These are phyloP conservation scores for Hoplodrina blanda DNA, from an alignment of 2,888 invertebrate species.

Conservation along the genomic window DNA sequence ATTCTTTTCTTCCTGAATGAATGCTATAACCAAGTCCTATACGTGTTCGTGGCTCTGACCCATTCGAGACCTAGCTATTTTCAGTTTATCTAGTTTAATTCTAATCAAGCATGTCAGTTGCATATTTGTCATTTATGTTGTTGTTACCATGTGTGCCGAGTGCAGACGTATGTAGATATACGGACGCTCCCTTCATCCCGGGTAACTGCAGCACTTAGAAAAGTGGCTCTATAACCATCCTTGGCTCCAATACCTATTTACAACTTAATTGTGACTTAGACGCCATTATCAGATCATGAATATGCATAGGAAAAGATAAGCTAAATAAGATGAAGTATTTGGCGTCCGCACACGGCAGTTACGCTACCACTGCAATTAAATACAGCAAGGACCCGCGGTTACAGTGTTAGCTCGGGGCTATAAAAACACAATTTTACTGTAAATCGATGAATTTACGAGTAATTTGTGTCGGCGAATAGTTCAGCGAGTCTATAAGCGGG, in stretches of 20 bases:
- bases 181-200: slow-evolving; percentile 47
- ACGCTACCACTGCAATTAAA: slow-evolving; percentile 76
- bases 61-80: neutral
- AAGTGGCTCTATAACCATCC: slow-evolving; percentile 68
- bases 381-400: slow-evolving; percentile 74
- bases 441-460: slow-evolving; percentile 81
- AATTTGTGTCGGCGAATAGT: slow-evolving; percentile 79
- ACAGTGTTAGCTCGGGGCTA: slow-evolving; percentile 73
- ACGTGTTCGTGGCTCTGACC: neutral
- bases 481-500: slow-evolving; percentile 79
- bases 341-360: slow-evolving; percentile 74
- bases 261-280: slow-evolving; percentile 71
- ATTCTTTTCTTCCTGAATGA: neutral
- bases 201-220: slow-evolving; percentile 62
- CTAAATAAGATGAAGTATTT: slow-evolving; percentile 77
- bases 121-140: neutral
- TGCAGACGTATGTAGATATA: slow-evolving; percentile 16
- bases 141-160: neutral
- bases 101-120: neutral
- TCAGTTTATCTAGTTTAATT: neutral
- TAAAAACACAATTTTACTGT: slow-evolving; percentile 79
- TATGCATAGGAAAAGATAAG: slow-evolving; percentile 77
- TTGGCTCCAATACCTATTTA: slow-evolving; percentile 68
- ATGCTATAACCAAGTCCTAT: neutral
- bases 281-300: slow-evolving; percentile 78